Conservation (phyloP, 2,797 vertebrate species). For the Cebuella pygmaea region DNA sequence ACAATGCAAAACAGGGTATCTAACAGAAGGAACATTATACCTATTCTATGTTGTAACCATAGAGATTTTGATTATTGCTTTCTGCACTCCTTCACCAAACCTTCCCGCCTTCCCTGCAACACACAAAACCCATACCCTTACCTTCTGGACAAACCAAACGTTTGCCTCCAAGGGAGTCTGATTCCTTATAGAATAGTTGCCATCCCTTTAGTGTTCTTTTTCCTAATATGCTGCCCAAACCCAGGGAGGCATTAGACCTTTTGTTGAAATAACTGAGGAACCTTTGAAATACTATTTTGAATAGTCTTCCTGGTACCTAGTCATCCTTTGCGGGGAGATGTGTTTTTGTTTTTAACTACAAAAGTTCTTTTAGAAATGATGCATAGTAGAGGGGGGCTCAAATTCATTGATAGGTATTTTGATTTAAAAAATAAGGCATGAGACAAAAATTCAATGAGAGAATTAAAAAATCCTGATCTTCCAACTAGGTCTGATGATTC, state of each 20-base stretch:
- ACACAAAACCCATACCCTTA: background rate
- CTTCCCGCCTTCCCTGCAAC: accelerated
- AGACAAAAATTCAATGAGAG: background rate
- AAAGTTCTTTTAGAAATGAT: background rate
- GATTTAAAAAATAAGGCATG: background rate
- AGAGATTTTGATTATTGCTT: background rate
- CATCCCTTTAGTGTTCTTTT: background rate
- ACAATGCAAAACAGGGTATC: background rate
- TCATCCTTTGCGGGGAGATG: background rate
- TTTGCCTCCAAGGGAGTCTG: background rate
- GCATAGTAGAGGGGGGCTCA: background rate
- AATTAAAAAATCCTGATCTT: background rate
- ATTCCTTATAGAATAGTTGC: background rate
- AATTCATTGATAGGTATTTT: background rate
- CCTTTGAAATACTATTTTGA: background rate
- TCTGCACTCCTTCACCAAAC: background rate
- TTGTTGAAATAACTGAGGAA: background rate
- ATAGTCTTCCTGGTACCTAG: background rate
- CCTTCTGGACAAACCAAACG: background rate
- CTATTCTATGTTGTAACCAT: background rate
- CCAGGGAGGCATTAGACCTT: background rate
- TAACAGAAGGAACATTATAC: background rate
- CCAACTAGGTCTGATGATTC: background rate
- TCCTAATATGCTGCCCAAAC: background rate
- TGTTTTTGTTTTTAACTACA: background rate